Conservation (phyloP, 2,888 invertebrate species). For the Drosophila mimetica region DNA sequence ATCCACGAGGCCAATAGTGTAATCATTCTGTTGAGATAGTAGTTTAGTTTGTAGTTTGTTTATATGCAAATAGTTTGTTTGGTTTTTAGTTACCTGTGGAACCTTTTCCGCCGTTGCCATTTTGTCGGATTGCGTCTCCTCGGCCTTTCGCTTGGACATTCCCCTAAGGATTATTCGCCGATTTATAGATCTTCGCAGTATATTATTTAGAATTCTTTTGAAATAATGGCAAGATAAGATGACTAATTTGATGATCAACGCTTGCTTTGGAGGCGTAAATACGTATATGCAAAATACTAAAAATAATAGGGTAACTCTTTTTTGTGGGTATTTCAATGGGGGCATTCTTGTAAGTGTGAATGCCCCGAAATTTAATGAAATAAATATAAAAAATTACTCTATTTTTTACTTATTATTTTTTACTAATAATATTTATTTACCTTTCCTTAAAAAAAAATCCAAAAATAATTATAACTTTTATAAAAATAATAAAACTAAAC, state of each 20-base stretch:
- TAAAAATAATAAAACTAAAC: no score
- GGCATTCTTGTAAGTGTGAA: not conserved
- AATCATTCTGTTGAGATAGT: conserved; percentile 10
- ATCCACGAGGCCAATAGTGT: conserved; percentile 42
- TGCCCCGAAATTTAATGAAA: not conserved
- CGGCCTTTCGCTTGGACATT: conserved; percentile 65
- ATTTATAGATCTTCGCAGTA: not conserved
- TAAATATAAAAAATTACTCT: no score
- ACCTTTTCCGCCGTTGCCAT: conserved; percentile 53
- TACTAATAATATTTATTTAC: no score
- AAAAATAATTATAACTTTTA: no score
- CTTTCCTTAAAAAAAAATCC: no score
- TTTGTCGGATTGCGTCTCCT: conserved; percentile 36
- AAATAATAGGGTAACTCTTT: not conserved
- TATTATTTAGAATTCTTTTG: not conserved
- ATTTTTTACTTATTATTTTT: no score
- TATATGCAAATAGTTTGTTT: conserved; percentile 7
- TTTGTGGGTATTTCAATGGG: not conserved
- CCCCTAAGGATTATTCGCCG: not conserved
- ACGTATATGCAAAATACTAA: not conserved
- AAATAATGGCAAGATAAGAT: not conserved
- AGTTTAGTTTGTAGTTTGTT: not conserved
- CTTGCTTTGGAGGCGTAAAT: not conserved
- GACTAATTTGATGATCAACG: conserved; percentile 2
- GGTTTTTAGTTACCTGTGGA: conserved; percentile 27